Evolutionary conservation across 2,888 invertebrate species (phyloP), one percentile per base, ranked within the genome.

Genomic region (Polylopha cassiicola): DNA sequence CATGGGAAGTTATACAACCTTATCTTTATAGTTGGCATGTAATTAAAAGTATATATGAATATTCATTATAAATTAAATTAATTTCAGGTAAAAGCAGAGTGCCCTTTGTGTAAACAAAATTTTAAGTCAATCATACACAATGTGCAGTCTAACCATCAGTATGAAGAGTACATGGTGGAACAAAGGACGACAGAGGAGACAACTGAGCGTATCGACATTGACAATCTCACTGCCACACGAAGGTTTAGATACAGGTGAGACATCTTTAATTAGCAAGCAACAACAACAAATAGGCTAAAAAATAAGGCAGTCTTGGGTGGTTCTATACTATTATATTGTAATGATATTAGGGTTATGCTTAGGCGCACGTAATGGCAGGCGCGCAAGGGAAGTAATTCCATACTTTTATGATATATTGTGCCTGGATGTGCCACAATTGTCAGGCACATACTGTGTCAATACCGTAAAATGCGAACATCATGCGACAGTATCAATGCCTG

Each of bases 51-150:
- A 11, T 10, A 29, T 37, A 15, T 8, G 18, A 37, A 33, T 44
- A 32, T 32, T 27, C 39, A 36, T 42, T 31, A 34, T 39, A 30
- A 50, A 39, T 44, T 41, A 48, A 41, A 33, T 27, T 0, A 24
- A 42, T 87, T 86, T 3, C 66, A 93, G 92, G 93, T 97, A 7
- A 97, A 97, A 78, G 90, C 96, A 0, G 96, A 94, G 65, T 97
- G 97, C 73, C 98, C 98, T 0, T 82, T 98, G 0, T 98, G 98
- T 75, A 98, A 98, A 67, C 94, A 95, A 67, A 88, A 90, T 2
- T 98, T 98, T 72, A 93, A 91, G 56, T 92, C 93, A 4, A 98
- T 98, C 41, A 94, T 97, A 45, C 95, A 97, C 76, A 97, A 95
- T 88, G 94, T 97, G 2, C 90, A 92, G 51, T 93, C 95, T 0